Evolutionary conservation across 2,797 vertebrate species (phyloP).

Genomic region (Myripristis murdjan): DNA sequence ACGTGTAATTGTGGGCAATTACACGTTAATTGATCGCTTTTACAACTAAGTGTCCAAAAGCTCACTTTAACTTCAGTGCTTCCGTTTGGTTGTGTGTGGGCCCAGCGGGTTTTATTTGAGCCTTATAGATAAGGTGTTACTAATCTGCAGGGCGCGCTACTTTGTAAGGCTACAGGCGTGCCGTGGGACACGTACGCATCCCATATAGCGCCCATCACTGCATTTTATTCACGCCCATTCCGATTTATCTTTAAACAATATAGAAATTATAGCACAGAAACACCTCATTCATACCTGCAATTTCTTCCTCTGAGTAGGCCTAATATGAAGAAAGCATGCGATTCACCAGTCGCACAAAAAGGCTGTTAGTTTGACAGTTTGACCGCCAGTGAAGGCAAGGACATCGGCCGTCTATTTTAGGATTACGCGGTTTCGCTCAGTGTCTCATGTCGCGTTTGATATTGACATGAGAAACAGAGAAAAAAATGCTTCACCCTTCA

Average conservation of each 20-base stretch:
- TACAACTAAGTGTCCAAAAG: too few species aligned
- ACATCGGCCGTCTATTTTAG: neutral
- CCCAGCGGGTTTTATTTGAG: neutral
- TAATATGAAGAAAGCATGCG: too few species aligned
- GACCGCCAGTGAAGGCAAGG: neutral
- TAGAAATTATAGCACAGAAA: neutral
- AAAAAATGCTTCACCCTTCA: neutral
- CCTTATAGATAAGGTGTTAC: conserved; percentile 34
- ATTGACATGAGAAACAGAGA: neutral
- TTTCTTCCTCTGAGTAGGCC: too few species aligned
- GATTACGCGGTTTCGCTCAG: neutral
- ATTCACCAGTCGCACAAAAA: neutral
- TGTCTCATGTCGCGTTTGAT: neutral
- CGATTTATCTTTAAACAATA: neutral
- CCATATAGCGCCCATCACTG: neutral
- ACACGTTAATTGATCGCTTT: too few species aligned
- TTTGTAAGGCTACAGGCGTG: conserved; percentile 16
- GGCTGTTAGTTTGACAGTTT: neutral
- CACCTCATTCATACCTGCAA: too few species aligned
- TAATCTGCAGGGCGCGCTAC: neutral
- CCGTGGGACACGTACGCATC: conserved; percentile 46
- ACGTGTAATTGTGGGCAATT: too few species aligned
- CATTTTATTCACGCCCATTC: neutral
- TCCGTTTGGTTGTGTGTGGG: neutral
- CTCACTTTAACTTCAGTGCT: too few species aligned